Evolutionary conservation across 2,113 vertebrate genomes (phyloP).

Genomic region (Podiceps cristatus): DNA sequence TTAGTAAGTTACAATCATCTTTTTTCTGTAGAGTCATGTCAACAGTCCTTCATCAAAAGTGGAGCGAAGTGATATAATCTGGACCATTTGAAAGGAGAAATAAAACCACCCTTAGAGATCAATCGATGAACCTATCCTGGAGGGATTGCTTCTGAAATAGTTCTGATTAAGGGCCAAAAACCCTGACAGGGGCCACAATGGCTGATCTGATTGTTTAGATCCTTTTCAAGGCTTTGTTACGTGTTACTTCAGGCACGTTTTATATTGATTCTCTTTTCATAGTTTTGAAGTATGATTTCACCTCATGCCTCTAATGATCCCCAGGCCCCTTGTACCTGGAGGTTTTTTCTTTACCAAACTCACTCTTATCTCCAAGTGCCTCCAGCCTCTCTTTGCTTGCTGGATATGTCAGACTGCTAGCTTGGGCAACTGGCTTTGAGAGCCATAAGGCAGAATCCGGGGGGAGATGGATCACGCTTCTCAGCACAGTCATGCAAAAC

Average conservation of each 20-base stretch:
- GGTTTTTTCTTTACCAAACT: neutral
- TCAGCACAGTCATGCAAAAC: neutral
- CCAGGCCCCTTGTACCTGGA: neutral
- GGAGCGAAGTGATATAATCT: neutral
- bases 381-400: neutral
- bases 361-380: neutral
- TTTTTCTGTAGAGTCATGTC: neutral
- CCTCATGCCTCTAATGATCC: neutral
- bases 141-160: neutral
- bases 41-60: neutral
- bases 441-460: neutral
- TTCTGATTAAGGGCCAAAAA: neutral
- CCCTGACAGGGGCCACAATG: neutral
- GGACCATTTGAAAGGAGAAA: constrained; percentile 5
- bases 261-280: neutral
- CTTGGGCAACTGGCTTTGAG: neutral
- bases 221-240: neutral
- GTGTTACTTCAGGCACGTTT: neutral
- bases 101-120: neutral
- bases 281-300: neutral
- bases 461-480: neutral
- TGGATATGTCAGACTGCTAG: neutral
- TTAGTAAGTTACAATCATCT: neutral
- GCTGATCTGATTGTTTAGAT: neutral
- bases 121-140: neutral